Percentiles rank a stretch among this genome's conserved stretches.
Evolutionary conservation across 2,113 vertebrate species (phyloP).

Genomic region (Austrofundulus limnaeus): DNA sequence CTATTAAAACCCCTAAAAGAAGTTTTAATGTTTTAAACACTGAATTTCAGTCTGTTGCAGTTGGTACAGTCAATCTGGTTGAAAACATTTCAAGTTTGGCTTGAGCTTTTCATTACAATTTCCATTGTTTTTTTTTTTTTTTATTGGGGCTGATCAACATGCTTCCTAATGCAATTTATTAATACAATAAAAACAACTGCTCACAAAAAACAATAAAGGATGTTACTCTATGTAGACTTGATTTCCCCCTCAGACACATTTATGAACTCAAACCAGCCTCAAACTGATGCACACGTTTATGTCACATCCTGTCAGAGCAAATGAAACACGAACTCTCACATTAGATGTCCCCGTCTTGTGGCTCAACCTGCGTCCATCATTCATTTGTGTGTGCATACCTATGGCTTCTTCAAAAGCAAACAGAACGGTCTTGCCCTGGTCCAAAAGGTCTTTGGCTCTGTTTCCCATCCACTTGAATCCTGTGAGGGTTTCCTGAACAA

Average conservation of each 20-base stretch:
- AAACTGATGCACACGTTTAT: too few species aligned
- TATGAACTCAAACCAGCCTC: too few species aligned
- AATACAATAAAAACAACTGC: too few species aligned
- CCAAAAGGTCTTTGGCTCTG: constrained; percentile 88
- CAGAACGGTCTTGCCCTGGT: constrained; percentile 89
- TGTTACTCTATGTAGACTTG: too few species aligned
- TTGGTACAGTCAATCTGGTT: background rate
- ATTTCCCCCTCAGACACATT: too few species aligned
- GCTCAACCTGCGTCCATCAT: background rate
- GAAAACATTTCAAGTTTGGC: background rate
- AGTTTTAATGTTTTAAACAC: too few species aligned
- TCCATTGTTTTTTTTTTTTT: too few species aligned
- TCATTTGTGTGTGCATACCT: constrained; percentile 74
- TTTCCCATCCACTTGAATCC: constrained; percentile 99
- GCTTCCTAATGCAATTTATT: too few species aligned
- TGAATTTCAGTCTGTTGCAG: too few species aligned
- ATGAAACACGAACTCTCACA: background rate
- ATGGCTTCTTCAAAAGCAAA: constrained; percentile 99
- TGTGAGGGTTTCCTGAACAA: constrained; percentile 91
- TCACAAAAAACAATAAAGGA: too few species aligned
- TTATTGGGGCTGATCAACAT: too few species aligned
- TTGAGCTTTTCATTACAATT: background rate
- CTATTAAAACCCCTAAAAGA: too few species aligned
- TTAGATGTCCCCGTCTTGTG: background rate
- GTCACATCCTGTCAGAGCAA: background rate